Evolutionary conservation across 2,888 invertebrate species (phyloP).

Genomic region (Amiota communis): DNA sequence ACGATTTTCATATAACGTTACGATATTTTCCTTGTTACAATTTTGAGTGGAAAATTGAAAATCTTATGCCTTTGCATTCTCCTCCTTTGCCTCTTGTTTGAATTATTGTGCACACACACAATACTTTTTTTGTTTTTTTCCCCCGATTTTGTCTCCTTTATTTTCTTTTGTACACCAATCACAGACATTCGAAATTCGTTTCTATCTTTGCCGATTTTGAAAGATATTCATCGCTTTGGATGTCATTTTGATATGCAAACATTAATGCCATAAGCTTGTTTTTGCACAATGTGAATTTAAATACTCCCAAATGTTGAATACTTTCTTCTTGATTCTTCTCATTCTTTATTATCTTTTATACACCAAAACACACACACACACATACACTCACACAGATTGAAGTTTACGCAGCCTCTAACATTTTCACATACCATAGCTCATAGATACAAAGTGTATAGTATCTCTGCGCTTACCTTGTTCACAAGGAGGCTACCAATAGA

Average conservation of each 20-base stretch:
- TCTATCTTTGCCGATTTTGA: neutral
- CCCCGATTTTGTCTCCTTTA: neutral
- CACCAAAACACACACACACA: neutral
- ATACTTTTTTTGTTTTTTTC: neutral
- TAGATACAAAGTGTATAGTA: too few relatives aligned
- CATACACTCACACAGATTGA: neutral
- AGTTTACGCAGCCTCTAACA: too few relatives aligned
- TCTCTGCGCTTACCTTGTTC: too few relatives aligned
- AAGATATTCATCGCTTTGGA: slow-evolving; percentile 14
- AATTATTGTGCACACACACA: slow-evolving; percentile 8
- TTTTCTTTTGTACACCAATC: neutral
- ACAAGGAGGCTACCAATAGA: too few relatives aligned
- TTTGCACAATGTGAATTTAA: slow-evolving; percentile 23
- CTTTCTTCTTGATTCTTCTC: neutral
- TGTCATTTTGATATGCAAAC: slow-evolving; percentile 23
- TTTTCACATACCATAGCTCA: too few relatives aligned
- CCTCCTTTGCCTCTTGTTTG: neutral
- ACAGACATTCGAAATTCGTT: neutral
- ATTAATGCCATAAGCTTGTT: slow-evolving; percentile 27
- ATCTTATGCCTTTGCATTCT: slow-evolving; percentile 4
- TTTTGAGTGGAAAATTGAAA: slow-evolving; percentile 26
- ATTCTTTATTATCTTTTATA: neutral
- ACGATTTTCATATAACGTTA: slow-evolving; percentile 18
- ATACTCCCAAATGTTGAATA: slow-evolving; percentile 9
- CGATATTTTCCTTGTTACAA: neutral